phyloP scores from a whole-genome alignment of 2,797 vertebrate genomes.

The Lithobates sylvaticus region DNA sequence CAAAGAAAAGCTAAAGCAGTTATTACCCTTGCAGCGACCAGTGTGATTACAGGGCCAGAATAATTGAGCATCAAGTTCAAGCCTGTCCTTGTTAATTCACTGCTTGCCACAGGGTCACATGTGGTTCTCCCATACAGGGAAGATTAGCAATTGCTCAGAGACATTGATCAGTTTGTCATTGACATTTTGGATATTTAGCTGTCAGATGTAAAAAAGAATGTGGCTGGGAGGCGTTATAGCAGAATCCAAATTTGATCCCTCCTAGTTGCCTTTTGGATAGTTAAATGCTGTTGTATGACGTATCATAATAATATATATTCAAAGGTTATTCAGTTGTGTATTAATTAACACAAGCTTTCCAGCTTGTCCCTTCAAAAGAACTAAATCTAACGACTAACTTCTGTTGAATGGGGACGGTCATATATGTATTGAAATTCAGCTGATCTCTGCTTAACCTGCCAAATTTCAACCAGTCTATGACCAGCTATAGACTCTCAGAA shows the following conservation, averaged over 20 bases:
- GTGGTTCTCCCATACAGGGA: not conserved
- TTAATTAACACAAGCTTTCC: too few relatives aligned
- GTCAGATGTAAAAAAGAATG: not conserved
- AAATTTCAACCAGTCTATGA: too few relatives aligned
- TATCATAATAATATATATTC: not conserved
- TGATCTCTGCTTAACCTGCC: too few relatives aligned
- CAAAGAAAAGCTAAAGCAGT: not conserved
- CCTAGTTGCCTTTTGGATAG: not conserved
- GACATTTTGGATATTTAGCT: not conserved
- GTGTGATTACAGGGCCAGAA: not conserved
- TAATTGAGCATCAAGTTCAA: conserved; percentile 2
- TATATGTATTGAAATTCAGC: too few relatives aligned
- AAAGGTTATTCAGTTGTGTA: too few relatives aligned
- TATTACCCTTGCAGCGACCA: not conserved
- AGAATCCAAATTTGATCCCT: not conserved
- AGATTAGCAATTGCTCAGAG: not conserved
- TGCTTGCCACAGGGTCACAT: not conserved
- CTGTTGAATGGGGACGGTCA: too few relatives aligned
- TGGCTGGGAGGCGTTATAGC: not conserved
- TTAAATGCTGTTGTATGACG: not conserved
- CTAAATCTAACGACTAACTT: too few relatives aligned
- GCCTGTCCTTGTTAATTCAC: not conserved
- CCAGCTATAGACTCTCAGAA: too few relatives aligned
- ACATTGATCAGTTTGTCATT: not conserved
- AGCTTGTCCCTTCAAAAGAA: too few relatives aligned